Base-by-base conservation (phyloP, 1,140 invertebrate genomes). In the Hycleus cichorii region DNA sequence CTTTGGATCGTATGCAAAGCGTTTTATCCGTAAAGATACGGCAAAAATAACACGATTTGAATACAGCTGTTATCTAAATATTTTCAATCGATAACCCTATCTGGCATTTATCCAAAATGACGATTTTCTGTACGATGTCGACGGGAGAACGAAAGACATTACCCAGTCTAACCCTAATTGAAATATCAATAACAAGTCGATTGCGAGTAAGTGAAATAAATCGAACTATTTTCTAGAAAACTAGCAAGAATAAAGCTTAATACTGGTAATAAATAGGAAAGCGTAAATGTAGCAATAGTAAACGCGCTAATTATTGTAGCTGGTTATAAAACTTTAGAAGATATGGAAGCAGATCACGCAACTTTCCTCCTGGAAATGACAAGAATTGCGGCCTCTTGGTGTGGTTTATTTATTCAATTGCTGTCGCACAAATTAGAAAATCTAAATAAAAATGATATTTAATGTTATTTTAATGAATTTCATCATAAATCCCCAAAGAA, bases 291-390 rank as follows among this genome's bases (percentile, higher is more conserved):
- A 53, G 51, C 51, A 53, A 42, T 53, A 53, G 51, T 53, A 53
- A 53, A 53, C 45, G 51, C 44, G 51, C 51, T 53, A 53, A 53
- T 53, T 53, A 53, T 53, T 53, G 51, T 42, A 53, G 51, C 51
- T 45, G 51, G 46, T 53, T 53, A 53, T 26, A 44, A 42, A 53
- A 53, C 44, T 53, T 53, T 46, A 18, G 40, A 11, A 45, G 51
- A 53, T 53, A 53, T 53, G 51, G 44, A 32, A 42, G 46, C 51
- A 46, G 51, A 45, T 45, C 51, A 53, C 51, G 51, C 51, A 53
- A 53, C 51, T 1, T 18, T 2, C 18, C 18, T 18, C 1, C 18
- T 12, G 7, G 7, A 32, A 32, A 32, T 32, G 7, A 32, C 32
- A 32, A 32, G 32, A 32, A 32, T 32, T 32, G 7, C 7, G 32